phyloP scores from a whole-genome alignment of 2,888 invertebrate genomes.

The Monopis laevigella region DNA sequence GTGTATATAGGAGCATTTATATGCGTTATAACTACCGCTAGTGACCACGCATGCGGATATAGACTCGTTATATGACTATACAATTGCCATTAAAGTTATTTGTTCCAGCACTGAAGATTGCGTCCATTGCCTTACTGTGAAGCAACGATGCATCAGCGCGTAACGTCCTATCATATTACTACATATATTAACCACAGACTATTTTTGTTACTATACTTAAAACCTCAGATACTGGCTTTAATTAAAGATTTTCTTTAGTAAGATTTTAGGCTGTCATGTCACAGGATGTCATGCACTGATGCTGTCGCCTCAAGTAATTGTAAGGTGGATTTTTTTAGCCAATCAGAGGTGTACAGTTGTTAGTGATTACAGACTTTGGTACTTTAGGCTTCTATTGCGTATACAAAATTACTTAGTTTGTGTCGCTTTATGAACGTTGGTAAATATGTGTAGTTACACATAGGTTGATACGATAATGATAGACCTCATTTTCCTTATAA shows the following conservation, averaged over 20 bases:
- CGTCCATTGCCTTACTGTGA: constrained; percentile 8
- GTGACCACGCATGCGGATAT: background rate
- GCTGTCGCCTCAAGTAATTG: constrained; percentile 44
- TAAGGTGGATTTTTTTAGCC: constrained; percentile 13
- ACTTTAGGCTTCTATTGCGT: background rate
- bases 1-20: too few relatives aligned
- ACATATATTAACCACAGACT: constrained; percentile 9
- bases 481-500: too few relatives aligned
- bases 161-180: constrained; percentile 12
- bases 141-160: constrained; percentile 10
- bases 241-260: too few relatives aligned
- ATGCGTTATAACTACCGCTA: constrained; percentile 6
- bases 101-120: constrained; percentile 8
- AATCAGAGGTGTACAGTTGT: constrained; percentile 5
- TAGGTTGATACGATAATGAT: too few relatives aligned
- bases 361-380: constrained; percentile 2
- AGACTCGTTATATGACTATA: background rate
- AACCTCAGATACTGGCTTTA: too few relatives aligned
- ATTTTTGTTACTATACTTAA: too few relatives aligned
- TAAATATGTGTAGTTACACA: too few relatives aligned
- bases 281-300: constrained; percentile 29
- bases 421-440: too few relatives aligned
- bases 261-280: constrained; percentile 7
- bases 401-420: background rate
- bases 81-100: constrained; percentile 8